Evolutionary conservation across 2,113 vertebrate genomes (phyloP).

Genomic region (Falco punctatus): DNA sequence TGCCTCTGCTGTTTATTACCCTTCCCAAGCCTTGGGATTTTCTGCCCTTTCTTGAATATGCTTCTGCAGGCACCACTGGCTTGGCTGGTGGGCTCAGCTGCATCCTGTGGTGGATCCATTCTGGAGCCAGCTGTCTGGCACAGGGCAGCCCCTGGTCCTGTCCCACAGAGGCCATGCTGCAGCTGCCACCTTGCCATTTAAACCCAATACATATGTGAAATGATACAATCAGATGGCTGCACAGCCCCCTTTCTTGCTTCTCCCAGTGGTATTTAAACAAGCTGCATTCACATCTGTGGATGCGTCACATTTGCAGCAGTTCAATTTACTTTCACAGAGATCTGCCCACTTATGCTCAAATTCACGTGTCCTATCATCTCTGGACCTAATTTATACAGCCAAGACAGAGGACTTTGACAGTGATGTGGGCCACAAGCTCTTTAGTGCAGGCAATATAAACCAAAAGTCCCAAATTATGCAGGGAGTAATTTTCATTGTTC

Average conservation of each 20-base stretch:
- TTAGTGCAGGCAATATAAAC: background rate
- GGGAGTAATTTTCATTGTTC: background rate
- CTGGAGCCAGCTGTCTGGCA: background rate
- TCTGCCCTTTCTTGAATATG: background rate
- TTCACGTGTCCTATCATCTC: background rate
- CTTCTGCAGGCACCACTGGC: background rate
- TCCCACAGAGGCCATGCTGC: background rate
- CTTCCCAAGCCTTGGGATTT: background rate
- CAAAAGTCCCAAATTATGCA: background rate
- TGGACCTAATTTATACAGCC: background rate
- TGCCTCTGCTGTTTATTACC: background rate
- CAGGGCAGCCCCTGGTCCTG: accelerated
- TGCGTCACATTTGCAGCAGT: background rate
- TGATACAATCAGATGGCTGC: background rate
- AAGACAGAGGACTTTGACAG: background rate
- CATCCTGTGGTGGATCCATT: background rate
- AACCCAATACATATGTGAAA: background rate
- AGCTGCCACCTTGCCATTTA: background rate
- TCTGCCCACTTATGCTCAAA: background rate
- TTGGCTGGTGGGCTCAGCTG: background rate
- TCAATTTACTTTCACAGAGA: background rate
- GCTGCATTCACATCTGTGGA: background rate
- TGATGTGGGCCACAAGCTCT: background rate
- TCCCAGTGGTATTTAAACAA: background rate
- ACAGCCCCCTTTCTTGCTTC: background rate